Base-by-base conservation (phyloP, 2,113 vertebrate species). In the Paracanthobrama guichenoti region DNA sequence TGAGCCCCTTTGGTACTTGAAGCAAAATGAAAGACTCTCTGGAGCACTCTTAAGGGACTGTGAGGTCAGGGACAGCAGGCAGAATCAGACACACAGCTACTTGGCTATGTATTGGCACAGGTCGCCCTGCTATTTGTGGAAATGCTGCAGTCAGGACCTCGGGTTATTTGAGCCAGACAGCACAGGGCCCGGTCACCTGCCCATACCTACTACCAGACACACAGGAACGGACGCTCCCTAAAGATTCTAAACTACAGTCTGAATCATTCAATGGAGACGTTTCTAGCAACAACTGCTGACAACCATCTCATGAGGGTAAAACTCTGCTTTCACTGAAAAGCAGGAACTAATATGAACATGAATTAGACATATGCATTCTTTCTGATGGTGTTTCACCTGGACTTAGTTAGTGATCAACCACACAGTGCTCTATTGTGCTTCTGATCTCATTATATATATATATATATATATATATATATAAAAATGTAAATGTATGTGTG, bases 51-150 rank as follows among this genome's bases (percentile, higher is more conserved):
- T 72, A 31, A 79, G 55, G 24, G 62, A 57, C 44, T 6, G 24
- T 22, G 80, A 10, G 73, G 35, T 76, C 50, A 76, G 48, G 50
- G 22, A 79, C 20, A 26, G 28, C 74, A 74, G 35, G 79, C 26
- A 24, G 76, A 81, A 16, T 81, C 71, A 76, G 28, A 71, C 7
- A 69, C 20, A 39, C 60, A 13, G 55, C 31, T 46, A 66, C 64
- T 44, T 39, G 59, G 48, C 13, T 24, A 50, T 24, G 39, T 46
- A 69, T 31, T 67, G 75, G 62, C 72, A 14, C 60, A 71, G 46
- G 78, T 44, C 53, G 57, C 16, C 59, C 35, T 72, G 72, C 88
- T 89, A 89, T 87, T 87, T 87, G 80, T 81, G 44, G 74, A 83
- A 85, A 59, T 81, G 87, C 84, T 88, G 77, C 50, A 44, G 78